Evolutionary conservation across 2,888 invertebrate genomes (phyloP), one percentile per base, ranked within the genome.

Genomic region (Saturnia pavonia): DNA sequence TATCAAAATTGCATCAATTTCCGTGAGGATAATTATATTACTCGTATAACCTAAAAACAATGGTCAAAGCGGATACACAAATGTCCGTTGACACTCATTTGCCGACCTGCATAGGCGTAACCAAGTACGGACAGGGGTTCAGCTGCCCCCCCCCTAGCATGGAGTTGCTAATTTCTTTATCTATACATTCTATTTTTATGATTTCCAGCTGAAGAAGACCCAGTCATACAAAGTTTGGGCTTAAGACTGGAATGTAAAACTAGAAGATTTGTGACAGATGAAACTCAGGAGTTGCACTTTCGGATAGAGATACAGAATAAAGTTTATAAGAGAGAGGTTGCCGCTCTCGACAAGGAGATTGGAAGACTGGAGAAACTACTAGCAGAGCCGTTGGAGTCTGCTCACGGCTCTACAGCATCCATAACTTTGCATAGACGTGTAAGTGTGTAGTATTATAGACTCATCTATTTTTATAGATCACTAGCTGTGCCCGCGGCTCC

Each of bases 301-400:
- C 94, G 98, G 72, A 97, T 98, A 67, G 98, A 98, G 88, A 97
- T 98, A 70, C 98, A 98, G 89, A 98, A 98, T 89, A 96, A 96
- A 77, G 98, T 98, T 8, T 98, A 98, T 85, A 96, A 96, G 83
- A 95, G 96, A 76, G 97, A 98, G 87, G 95, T 98, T 76, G 96
- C 96, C 12, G 96, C 96, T 22, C 86, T 97, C 68, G 97, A 98
- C 85, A 95, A 95, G 68, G 97, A 98, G 88, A 96, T 97, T 69
- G 95, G 95, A 12, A 95, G 96, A 72, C 88, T 98, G 77, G 97
- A 97, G 85, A 96, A 94, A 82, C 90, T 96, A 70, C 84, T 97
- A 75, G 91, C 96, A 11, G 96, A 96, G 73, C 94, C 95, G 0
- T 80, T 94, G 68, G 95, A 95, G 27, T 95, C 95, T 0, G 93